These are phyloP conservation scores for Cygnus olor DNA, from an alignment of 2,797 vertebrate species.

Conservation along the genomic window DNA sequence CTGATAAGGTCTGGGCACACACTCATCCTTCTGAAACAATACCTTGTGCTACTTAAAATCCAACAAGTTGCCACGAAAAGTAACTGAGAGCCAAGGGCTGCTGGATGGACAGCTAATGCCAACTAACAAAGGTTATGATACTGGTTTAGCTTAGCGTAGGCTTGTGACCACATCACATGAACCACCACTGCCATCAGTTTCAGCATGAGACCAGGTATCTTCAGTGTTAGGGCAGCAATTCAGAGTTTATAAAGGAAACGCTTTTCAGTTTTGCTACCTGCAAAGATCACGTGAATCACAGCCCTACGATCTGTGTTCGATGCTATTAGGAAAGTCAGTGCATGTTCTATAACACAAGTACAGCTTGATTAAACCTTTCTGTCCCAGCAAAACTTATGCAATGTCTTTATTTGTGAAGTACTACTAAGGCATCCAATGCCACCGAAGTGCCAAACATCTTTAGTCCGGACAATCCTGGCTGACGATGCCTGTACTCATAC, in stretches of 20 bases:
- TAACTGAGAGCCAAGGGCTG: not conserved
- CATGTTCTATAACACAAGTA: not conserved
- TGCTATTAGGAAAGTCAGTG: not conserved
- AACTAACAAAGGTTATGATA: not conserved
- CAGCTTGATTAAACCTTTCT: not conserved
- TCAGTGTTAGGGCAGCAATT: not conserved
- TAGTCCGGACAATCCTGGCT: not conserved
- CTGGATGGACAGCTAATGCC: not conserved
- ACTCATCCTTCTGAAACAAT: not conserved
- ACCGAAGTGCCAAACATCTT: not conserved
- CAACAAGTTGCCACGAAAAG: not conserved
- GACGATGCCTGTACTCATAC: not conserved
- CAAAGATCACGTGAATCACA: not conserved
- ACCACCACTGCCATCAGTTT: not conserved
- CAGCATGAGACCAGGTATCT: constrained; percentile 15
- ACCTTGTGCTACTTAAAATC: not conserved
- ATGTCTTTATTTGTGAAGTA: not conserved
- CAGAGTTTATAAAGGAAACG: not conserved
- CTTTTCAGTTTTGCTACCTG: not conserved
- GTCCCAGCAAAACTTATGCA: not conserved
- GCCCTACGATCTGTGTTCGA: not conserved
- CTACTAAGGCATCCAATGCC: not conserved
- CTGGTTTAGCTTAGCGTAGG: not conserved
- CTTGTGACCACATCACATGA: constrained; percentile 57
- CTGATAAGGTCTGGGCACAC: not conserved